Conservation (phyloP, 2,888 invertebrate genomes). For the Ischnus inquisitorius region DNA sequence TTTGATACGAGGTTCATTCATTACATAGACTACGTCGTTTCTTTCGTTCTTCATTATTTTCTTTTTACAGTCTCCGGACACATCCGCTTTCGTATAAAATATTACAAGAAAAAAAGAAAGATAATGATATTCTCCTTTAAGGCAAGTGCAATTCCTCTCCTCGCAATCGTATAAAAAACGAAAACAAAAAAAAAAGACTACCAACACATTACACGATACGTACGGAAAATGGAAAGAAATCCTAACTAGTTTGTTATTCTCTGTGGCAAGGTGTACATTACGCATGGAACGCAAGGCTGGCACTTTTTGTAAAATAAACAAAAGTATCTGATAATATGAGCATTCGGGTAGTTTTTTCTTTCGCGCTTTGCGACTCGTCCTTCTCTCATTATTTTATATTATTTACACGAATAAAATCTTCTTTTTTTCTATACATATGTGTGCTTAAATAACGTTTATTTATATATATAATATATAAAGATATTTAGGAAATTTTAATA, state of each 20-base stretch:
- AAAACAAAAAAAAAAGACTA: constrained; percentile 18
- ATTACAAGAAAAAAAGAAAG: constrained; percentile 9
- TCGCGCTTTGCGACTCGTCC: constrained; percentile 4
- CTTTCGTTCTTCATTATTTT: constrained; percentile 21
- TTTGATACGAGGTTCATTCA: constrained; percentile 24
- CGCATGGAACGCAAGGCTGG: constrained; percentile 63
- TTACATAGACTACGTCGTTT: constrained; percentile 20
- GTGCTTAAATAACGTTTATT: constrained; percentile 41
- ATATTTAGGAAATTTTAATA: constrained; percentile 39
- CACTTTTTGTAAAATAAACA: constrained; percentile 69
- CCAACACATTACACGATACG: constrained; percentile 43
- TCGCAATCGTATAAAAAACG: constrained; percentile 19
- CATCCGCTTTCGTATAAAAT: constrained; percentile 34
- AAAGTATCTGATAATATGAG: constrained; percentile 52
- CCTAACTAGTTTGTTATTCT: constrained; percentile 68
- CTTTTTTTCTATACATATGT: constrained; percentile 23
- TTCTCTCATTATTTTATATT: constrained; percentile 30
- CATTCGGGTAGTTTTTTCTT: constrained; percentile 25
- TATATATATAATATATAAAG: constrained; percentile 39
- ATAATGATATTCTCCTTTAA: neutral
- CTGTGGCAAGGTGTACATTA: constrained; percentile 68
- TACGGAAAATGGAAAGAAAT: constrained; percentile 46
- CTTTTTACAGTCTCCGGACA: constrained; percentile 28
- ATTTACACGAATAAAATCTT: constrained; percentile 62
- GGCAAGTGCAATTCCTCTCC: constrained; percentile 23